These are phyloP conservation scores for Dasysyrphus tricinctus DNA, from an alignment of 2,888 invertebrate species.

Conservation along the genomic window DNA sequence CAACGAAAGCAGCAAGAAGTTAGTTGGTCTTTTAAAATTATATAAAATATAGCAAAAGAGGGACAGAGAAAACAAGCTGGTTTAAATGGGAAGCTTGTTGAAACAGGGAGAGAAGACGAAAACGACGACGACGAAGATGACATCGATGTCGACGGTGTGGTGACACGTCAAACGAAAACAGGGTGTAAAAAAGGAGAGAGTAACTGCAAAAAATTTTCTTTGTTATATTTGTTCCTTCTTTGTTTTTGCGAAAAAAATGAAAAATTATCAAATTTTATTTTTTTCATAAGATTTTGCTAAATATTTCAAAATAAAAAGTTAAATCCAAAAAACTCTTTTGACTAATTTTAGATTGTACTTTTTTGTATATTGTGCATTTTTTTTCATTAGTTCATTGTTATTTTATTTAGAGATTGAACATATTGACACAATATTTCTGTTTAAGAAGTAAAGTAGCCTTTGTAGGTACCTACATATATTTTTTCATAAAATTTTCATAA, in stretches of 20 bases:
- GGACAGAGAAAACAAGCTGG: conserved; percentile 68
- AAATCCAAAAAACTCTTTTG: neutral
- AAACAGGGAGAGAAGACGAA: conserved; percentile 63
- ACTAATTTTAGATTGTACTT: neutral
- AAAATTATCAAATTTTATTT: conserved; percentile 28
- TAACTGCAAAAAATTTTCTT: conserved; percentile 32
- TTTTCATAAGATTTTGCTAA: neutral
- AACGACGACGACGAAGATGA: conserved; percentile 27
- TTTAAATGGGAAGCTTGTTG: conserved; percentile 69
- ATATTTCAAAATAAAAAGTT: neutral
- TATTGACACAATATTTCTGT: too few species aligned
- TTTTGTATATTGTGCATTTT: neutral
- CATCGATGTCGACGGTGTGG: conserved; percentile 10
- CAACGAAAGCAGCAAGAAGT: conserved; percentile 52
- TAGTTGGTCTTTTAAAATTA: conserved; percentile 67
- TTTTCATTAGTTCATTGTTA: neutral
- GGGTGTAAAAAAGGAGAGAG: conserved; percentile 70
- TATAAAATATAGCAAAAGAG: conserved; percentile 58
- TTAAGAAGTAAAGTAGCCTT: too few species aligned
- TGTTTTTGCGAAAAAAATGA: conserved; percentile 23
- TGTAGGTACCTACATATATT: too few species aligned
- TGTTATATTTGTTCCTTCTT: conserved; percentile 40
- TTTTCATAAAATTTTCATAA: too few species aligned
- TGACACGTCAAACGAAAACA: conserved; percentile 58
- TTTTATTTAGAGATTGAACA: neutral